Base-by-base conservation (phyloP, 2,888 invertebrate genomes). In the Crematogaster levior region DNA sequence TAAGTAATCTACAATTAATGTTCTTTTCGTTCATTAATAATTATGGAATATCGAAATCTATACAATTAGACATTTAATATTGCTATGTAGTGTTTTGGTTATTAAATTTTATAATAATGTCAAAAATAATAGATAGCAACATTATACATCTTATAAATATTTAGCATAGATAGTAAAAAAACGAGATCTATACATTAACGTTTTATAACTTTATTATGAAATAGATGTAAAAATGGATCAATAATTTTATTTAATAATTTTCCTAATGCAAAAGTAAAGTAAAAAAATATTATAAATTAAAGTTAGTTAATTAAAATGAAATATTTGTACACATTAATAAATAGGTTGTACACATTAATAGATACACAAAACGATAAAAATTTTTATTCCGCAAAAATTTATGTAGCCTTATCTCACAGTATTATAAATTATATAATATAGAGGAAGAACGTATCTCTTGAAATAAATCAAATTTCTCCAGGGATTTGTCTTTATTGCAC, bases 381-480 rank as follows among this genome's bases (percentile, higher is more conserved):
- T 66, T n/a, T n/a, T 68, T 34, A 4, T 21, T n/a, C 51, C 0
- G n/a, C n/a, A 10, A 51, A 68, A 68, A 68, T 68, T 21, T 53
- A 24, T 51, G 2, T 18, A 15, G 9, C 21, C 5, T 15, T 12
- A 34, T 7, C 3, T n/a, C n/a, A n/a, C 12, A 53, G 3, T 53
- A 37, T 51, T 24, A 68, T 21, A 48, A 48, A n/a, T 68, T 51
- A 51, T 34, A 48, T 51, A 48, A 51, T 48, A 30, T 46, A 63
- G 5, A 3, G 12, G 15, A 9, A 27, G n/a, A 43, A 34, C 12
- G 18, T 6, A 18, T 48, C 46, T 66, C 27, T 66, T 43, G 12
- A 1, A n/a, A 46, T 10, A 30, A 27, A 66, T 65, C 43, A 66
- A 46, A 66, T 66, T 66, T 66, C 46, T 66, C 65, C 18, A 12